Base-by-base conservation (phyloP, 2,888 invertebrate species). In the Herminia tarsipennalis region DNA sequence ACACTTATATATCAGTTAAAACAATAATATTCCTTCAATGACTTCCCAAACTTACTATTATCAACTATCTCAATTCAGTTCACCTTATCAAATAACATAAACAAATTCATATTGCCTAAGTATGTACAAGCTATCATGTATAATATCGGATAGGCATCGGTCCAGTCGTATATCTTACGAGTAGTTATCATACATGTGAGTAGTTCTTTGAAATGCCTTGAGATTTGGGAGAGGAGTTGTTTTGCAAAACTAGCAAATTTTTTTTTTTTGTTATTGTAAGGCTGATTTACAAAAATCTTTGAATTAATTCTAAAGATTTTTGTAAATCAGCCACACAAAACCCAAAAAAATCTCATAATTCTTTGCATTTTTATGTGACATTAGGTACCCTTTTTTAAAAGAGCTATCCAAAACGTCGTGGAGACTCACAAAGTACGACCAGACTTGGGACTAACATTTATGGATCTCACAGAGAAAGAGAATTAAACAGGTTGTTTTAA, bases 61-160 rank as follows among this genome's bases (percentile, higher is more conserved):
- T 14, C 30, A 28, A 24, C 5, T 10, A 38, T 4, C 18, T 47
- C 13, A 40, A 53, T 62, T 61, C 51, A 22, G 51, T 49, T 43
- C 47, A 47, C 62, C 48, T 57, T 46, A 55, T 58, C 48, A 49
- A 46, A 46, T 62, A 49, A 52, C 27, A 43, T 39, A 41, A 48
- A 42, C 29, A 40, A 55, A 59, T 51, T 53, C 55, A 34, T 56
- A 39, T 54, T 53, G 36, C 50, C 36, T 55, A 44, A 32, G 51
- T 38, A 38, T 41, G 20, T 44, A 47, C 39, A 22, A 36, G 18
- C 38, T 17, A 34, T 37, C 33, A 37, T 39, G 21, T 40, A 54
- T 43, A n/a, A n/a, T n/a, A n/a, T n/a, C n/a, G n/a, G n/a, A n/a
- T n/a, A n/a, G 47, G 50, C 49, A 43, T 47, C 42, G 35, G 29